A percentile compares a stretch with the other conserved stretches of the same genome.
phyloP scores from a whole-genome alignment of 2,797 vertebrate genomes.

The Arrhamphus sclerolepis region DNA sequence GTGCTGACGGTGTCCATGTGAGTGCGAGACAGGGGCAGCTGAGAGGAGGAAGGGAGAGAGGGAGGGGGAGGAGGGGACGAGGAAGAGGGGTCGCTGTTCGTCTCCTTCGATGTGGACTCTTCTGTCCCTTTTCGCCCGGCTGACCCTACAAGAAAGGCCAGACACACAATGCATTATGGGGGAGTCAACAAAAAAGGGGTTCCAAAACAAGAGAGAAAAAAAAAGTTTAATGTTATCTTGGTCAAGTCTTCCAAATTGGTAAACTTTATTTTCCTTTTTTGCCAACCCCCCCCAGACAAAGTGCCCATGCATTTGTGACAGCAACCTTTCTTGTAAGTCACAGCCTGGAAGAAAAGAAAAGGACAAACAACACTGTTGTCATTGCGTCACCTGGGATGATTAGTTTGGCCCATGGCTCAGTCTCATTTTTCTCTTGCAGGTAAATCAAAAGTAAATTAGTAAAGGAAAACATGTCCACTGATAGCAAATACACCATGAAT shows the following conservation, averaged over 20 bases:
- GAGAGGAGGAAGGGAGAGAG: conserved; percentile 84
- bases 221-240: conserved; percentile 70
- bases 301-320: conserved; percentile 98
- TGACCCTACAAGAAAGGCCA: conserved; percentile 99
- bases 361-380: conserved; percentile 73
- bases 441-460: conserved; percentile 52
- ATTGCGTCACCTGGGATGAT: conserved; percentile 67
- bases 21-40: conserved; percentile 83
- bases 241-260: conserved; percentile 72
- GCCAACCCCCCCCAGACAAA: conserved; percentile 92
- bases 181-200: conserved; percentile 93
- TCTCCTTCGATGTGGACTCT: conserved; percentile 85
- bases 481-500: conserved; percentile 48
- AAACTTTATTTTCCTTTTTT: conserved; percentile 77
- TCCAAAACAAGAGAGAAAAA: conserved; percentile 80
- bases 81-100: conserved; percentile 80
- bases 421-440: conserved; percentile 39
- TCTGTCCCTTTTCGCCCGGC: conserved; percentile 98
- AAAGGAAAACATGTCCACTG: conserved; percentile 61
- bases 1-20: conserved; percentile 88
- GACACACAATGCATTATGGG: conserved; percentile 99
- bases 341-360: conserved; percentile 87
- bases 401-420: conserved; percentile 58
- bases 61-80: conserved; percentile 77
- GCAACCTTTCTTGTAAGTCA: conserved; percentile 99